A percentile compares a stretch with the other conserved stretches of the same genome.
phyloP scores from a whole-genome alignment of 2,888 invertebrate genomes.

The Hypomecis atomaria region DNA sequence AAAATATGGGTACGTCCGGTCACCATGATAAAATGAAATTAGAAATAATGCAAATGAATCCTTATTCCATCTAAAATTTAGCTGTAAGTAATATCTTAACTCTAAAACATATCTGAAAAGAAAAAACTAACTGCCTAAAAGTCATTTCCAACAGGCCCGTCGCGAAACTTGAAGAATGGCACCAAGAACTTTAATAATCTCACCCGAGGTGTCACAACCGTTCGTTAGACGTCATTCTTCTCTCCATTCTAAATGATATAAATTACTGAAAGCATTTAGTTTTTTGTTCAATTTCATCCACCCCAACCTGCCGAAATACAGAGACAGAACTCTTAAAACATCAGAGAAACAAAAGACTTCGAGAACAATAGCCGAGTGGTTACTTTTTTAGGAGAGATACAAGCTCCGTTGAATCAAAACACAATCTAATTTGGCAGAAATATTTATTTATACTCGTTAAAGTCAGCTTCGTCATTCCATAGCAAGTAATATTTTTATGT shows the following conservation, averaged over 20 bases:
- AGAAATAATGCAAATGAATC: not conserved
- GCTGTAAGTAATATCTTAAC: not conserved
- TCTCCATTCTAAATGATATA: conserved; percentile 56
- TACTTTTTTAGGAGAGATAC: conserved; percentile 41
- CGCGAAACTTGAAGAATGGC: conserved; percentile 52
- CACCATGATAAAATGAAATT: no score
- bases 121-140: conserved; percentile 55
- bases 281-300: conserved; percentile 49
- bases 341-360: conserved; percentile 47
- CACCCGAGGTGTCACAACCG: conserved; percentile 61
- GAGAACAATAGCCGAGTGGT: conserved; percentile 51
- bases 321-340: conserved; percentile 44
- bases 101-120: not conserved
- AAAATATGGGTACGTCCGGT: no score
- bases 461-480: conserved; percentile 79
- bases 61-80: not conserved
- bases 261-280: conserved; percentile 56
- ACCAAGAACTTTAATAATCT: conserved; percentile 59
- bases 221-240: conserved; percentile 64
- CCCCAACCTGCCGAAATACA: conserved; percentile 29
- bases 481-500: conserved; percentile 77
- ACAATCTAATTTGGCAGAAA: conserved; percentile 81
- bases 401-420: conserved; percentile 56
- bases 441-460: conserved; percentile 83
- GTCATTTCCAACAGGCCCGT: conserved; percentile 51